Evolutionary conservation across 1,140 invertebrate species (phyloP).

Genomic region (Hylaeus volcanicus): DNA sequence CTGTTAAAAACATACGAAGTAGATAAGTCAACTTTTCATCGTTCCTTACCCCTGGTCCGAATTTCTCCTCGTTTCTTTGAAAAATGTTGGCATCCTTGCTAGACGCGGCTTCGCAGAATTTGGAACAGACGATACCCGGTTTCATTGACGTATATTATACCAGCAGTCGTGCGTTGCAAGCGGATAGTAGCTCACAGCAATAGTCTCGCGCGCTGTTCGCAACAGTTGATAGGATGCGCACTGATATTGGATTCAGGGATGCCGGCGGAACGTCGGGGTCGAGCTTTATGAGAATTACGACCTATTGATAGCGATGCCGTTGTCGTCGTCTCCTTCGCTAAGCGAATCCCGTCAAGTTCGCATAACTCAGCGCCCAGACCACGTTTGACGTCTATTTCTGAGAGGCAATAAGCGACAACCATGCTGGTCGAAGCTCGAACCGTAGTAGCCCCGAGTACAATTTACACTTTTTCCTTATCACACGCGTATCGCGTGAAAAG

Average conservation of each 20-base stretch:
- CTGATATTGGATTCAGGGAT: constrained; percentile 42
- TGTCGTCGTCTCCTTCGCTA: constrained; percentile 6
- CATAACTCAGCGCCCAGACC: constrained; percentile 1
- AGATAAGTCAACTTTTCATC: too few species aligned
- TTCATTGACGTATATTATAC: constrained; percentile 4
- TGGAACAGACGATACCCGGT: background rate
- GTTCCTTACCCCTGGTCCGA: too few species aligned
- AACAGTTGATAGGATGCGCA: constrained; percentile 25
- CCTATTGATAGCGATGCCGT: constrained; percentile 37
- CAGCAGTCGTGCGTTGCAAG: background rate
- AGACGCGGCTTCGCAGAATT: background rate
- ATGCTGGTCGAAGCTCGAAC: too few species aligned
- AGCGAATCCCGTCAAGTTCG: constrained; percentile 39
- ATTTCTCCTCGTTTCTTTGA: too few species aligned
- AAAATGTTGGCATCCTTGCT: too few species aligned
- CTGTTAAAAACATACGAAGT: too few species aligned
- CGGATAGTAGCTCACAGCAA: constrained; percentile 5
- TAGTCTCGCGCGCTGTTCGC: constrained; percentile 1
- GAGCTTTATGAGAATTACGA: constrained; percentile 34
- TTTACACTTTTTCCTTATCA: too few species aligned
- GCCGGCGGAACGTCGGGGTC: background rate
- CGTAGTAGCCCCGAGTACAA: too few species aligned
- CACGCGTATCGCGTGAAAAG: too few species aligned
- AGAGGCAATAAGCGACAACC: background rate
- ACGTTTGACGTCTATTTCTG: constrained; percentile 31